A percentile compares a stretch with the other conserved stretches of the same genome.
phyloP scores from a whole-genome alignment of 1,140 invertebrate genomes.

The fruit fly (Drosophila melanogaster) region DNA sequence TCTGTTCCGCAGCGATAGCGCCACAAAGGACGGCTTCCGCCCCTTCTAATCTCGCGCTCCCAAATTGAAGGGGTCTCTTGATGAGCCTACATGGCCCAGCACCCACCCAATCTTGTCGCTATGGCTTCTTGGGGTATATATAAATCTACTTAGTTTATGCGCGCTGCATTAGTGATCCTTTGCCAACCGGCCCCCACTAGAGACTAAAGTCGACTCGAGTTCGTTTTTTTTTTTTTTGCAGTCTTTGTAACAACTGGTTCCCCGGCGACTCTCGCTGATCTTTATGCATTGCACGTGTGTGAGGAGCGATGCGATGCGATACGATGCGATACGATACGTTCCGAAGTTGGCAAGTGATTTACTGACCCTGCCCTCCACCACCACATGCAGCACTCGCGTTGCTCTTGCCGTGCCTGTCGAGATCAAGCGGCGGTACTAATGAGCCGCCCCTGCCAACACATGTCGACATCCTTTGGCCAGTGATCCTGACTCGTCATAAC shows the following conservation, averaged over 20 bases:
- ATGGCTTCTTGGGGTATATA: slow-evolving; percentile 2
- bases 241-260: slow-evolving; percentile 60
- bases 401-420: slow-evolving; percentile 28
- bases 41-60: slow-evolving; percentile 40
- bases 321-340: not conserved
- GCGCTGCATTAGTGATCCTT: slow-evolving; percentile 37
- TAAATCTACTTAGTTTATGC: slow-evolving; percentile 37
- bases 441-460: slow-evolving; percentile 56
- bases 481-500: slow-evolving; percentile 33
- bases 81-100: not conserved
- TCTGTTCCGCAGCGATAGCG: slow-evolving; percentile 24
- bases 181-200: slow-evolving; percentile 54
- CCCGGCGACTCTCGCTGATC: slow-evolving; percentile 37
- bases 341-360: slow-evolving; percentile 46
- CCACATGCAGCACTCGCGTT: slow-evolving; percentile 31
- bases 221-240: slow-evolving; percentile 17
- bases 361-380: slow-evolving; percentile 37
- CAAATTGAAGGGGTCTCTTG: slow-evolving; percentile 17
- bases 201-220: slow-evolving; percentile 41
- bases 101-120: not conserved
- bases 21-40: slow-evolving; percentile 52
- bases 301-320: not conserved
- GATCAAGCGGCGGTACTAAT: slow-evolving; percentile 59
- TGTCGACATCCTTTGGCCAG: slow-evolving; percentile 44
- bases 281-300: slow-evolving; percentile 62